Conservation (phyloP, 2,888 invertebrate species). For the Clitarchus hookeri region DNA sequence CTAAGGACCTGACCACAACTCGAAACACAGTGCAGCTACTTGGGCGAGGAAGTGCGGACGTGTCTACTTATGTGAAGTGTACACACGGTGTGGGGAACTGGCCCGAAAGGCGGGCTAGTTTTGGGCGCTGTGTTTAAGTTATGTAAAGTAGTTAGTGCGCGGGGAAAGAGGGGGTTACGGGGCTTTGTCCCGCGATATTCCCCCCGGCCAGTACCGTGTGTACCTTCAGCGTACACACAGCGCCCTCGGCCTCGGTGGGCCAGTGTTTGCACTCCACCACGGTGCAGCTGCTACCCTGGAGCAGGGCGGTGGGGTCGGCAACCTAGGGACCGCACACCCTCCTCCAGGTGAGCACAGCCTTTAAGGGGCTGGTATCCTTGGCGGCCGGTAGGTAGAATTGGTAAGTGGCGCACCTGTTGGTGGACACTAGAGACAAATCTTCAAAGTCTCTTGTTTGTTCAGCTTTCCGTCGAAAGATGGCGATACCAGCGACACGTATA, state of each 20-base stretch:
- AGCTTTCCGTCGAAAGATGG: too few species aligned
- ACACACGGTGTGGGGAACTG: not conserved
- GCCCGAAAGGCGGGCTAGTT: not conserved
- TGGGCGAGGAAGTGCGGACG: not conserved
- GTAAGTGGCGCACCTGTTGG: too few species aligned
- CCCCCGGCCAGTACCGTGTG: not conserved
- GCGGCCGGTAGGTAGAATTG: too few species aligned
- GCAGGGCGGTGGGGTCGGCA: too few species aligned
- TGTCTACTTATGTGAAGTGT: not conserved
- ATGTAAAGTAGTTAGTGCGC: conserved; percentile 22
- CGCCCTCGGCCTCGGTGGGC: not conserved
- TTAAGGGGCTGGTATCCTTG: too few species aligned
- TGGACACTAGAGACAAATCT: too few species aligned
- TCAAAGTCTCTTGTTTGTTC: too few species aligned
- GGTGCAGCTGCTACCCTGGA: too few species aligned
- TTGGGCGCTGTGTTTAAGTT: conserved; percentile 19
- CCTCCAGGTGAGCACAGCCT: too few species aligned
- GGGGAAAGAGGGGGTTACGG: not conserved
- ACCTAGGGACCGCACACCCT: not conserved
- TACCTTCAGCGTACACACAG: not conserved
- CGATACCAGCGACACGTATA: too few species aligned
- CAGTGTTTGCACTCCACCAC: not conserved
- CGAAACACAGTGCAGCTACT: too few species aligned
- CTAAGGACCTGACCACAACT: too few species aligned
- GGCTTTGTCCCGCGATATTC: not conserved